Base-by-base conservation (phyloP, 1,140 invertebrate species). In the Zaprionus africanus region DNA sequence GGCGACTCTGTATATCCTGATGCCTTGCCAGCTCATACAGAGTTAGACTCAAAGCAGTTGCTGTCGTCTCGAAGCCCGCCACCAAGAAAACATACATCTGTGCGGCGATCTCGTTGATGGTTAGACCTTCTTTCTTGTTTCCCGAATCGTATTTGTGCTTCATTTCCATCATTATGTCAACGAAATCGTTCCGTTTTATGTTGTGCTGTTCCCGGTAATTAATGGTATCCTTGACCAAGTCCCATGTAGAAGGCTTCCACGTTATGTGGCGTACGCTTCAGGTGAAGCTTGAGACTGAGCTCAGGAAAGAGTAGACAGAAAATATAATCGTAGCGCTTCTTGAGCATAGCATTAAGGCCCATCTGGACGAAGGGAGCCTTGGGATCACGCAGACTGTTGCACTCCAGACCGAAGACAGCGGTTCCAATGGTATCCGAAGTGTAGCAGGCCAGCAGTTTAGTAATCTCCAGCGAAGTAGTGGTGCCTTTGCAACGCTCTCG, bases 21-120 rank as follows among this genome's bases (percentile, higher is more conserved):
- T 95, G 91, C 4, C 93, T 90, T 0, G 95, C 95, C 67, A 96
- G 90, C n/a, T 93, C 91, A 71, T 94, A 94, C 2, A 94, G 78
- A 1, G 93, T 92, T 69, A 95, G 95, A 1, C 94, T 81, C 57
- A 96, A 79, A 0, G 94, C 93, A 0, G 94, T 93, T 0, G 93
- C 93, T 0, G 93, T 93, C 0, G 93, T 94, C 62, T 94, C 93
- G 76, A 93, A 94, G 1, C 94, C 94, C 1, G 93, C 93, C 1
- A 93, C 87, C 56, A 94, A 93, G 28, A 90, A 90, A 1, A 86
- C 63, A 76, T 80, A 87, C 56, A 72, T 73, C 36, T 90, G 81
- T 4, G 86, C 83, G 2, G 77, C 79, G 31, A 90, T 76, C 51
- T 90, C 81, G 28, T 86, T 74, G 53, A 78, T 9, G 0, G 63